Conservation (phyloP, 2,888 invertebrate species). For the Leptothorax acervorum region DNA sequence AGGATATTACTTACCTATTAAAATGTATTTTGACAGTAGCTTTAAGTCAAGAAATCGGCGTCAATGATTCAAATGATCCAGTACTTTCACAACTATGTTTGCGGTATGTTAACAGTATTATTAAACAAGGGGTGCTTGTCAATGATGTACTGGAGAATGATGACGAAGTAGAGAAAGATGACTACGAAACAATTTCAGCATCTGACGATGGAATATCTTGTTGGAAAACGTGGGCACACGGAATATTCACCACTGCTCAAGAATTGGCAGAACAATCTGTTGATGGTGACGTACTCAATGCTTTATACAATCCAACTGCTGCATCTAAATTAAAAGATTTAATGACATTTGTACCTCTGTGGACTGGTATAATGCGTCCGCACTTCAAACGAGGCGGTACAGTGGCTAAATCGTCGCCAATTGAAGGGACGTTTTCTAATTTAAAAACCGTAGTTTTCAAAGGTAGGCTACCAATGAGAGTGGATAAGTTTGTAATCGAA, state of each 20-base stretch:
- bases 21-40: neutral
- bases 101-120: neutral
- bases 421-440: conserved; percentile 49
- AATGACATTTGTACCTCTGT: conserved; percentile 45
- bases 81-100: conserved; percentile 9
- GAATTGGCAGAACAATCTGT: conserved; percentile 13
- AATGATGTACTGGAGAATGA: neutral
- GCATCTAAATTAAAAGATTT: conserved; percentile 41
- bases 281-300: conserved; percentile 35
- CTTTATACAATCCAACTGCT: conserved; percentile 43
- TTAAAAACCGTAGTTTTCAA: conserved; percentile 43
- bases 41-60: conserved; percentile 24
- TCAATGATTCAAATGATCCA: conserved; percentile 13
- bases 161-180: conserved; percentile 1
- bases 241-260: conserved; percentile 20
- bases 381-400: conserved; percentile 29
- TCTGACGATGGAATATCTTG: conserved; percentile 10
- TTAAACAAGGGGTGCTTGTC: neutral
- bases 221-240: conserved; percentile 16
- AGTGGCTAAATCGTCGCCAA: conserved; percentile 47
- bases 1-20: too few relatives aligned
- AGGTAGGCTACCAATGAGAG: conserved; percentile 25
- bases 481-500: conserved; percentile 45
- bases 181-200: conserved; percentile 8
- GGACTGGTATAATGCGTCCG: conserved; percentile 49